Evolutionary conservation across 2,888 invertebrate genomes (phyloP), one percentile per base, ranked within the genome.

Genomic region (Ichneumoninae sp.): DNA sequence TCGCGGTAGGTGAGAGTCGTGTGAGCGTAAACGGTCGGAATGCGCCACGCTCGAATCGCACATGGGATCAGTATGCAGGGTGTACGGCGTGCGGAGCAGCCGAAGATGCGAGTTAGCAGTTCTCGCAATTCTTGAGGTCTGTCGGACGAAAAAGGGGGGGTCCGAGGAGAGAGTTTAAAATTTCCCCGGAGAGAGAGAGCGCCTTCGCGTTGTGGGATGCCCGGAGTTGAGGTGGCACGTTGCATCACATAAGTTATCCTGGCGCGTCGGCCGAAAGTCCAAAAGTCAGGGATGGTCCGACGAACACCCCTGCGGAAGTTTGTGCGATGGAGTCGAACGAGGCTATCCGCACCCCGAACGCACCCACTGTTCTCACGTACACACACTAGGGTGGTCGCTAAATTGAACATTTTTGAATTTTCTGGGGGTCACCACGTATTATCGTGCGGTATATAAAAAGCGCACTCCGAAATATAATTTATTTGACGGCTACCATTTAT

Each of bases 131-230:
- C 47, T 19, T 57, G 47, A 60, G 63, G 60, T 54, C 26, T 30
- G 63, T 44, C 44, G 57, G 54, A 40, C 10, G 68, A n/a, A 47
- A 47, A 33, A 60, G 76, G 30, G 52, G 44, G 22, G 16, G 50
- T 19, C 7, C 30, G 66, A 63, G 79, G 73, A 74, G 83, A 65
- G 80, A 73, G 73, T 87, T 87, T 87, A 87, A 87, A 88, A 89
- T 89, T 89, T 88, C 89, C 88, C 89, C 76, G 69, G 87, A 82
- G 86, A 87, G 82, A 16, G 44, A 16, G 81, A 78, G 63, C 70
- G 65, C 36, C 77, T 77, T 65, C 54, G 68, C 33, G 33, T 33
- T 33, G 6, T 7, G 81, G 69, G 30, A 63, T 65, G 74, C 60
- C 63, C 30, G 76, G 40, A 73, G 40, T 36, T 26, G 70, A 40